These are phyloP conservation scores for Dorcus hopei DNA, from an alignment of 2,888 invertebrate genomes.

Conservation along the genomic window DNA sequence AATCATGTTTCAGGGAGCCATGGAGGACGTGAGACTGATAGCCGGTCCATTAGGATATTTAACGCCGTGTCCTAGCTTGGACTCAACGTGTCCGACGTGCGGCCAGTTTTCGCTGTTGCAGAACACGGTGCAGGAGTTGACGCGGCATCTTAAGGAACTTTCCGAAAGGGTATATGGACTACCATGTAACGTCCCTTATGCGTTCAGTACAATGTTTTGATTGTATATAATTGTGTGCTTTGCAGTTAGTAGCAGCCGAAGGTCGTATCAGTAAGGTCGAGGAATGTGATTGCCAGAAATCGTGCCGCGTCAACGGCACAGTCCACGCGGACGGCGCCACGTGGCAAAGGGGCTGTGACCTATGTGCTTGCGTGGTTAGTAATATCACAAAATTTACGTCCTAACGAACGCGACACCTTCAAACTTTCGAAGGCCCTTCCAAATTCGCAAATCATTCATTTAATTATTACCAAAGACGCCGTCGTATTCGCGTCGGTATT, in stretches of 20 bases:
- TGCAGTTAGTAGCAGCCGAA: conserved; percentile 78
- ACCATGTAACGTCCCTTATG: conserved; percentile 49
- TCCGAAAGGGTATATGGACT: conserved; percentile 73
- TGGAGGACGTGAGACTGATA: conserved; percentile 84
- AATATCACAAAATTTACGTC: conserved; percentile 6
- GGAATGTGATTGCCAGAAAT: conserved; percentile 88
- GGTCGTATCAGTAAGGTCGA: conserved; percentile 74
- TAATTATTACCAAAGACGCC: no score
- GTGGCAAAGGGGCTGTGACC: conserved; percentile 83
- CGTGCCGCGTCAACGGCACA: conserved; percentile 78
- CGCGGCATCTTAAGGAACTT: conserved; percentile 76
- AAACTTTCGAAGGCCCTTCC: no score
- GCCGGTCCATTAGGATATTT: conserved; percentile 83
- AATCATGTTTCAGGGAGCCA: conserved; percentile 64
- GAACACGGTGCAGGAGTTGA: conserved; percentile 76
- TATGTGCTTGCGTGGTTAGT: conserved; percentile 82
- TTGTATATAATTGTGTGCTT: conserved; percentile 42
- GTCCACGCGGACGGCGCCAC: conserved; percentile 79
- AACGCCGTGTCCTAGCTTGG: conserved; percentile 80
- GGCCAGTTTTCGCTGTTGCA: conserved; percentile 84
- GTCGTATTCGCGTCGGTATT: no score
- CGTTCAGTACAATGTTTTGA: conserved; percentile 46
- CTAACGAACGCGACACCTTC: not conserved
- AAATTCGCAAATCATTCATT: no score
- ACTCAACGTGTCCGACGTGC: conserved; percentile 86